Base-by-base conservation (phyloP, 1,140 invertebrate genomes). In the Platorchestia sp. region DNA sequence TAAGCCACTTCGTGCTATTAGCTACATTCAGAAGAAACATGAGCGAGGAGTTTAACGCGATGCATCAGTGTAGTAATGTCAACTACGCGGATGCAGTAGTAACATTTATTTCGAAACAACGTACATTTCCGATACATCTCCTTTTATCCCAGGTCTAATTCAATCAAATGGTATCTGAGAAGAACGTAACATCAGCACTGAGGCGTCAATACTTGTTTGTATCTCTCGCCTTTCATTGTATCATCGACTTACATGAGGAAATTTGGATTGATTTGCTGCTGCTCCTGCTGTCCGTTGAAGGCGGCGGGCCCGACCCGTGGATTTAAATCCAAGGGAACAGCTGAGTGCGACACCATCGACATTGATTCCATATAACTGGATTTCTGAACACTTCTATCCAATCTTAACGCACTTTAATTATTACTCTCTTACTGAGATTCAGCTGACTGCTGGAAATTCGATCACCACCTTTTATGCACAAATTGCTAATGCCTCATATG, bases 271-370 rank as follows among this genome's bases (percentile, higher is more conserved):
- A 93, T 89, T 27, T 89, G 91, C 40, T 45, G 91, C 43, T 93
- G 43, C 16, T 93, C 41, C 36, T 93, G 91, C 36, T 47, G 43
- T 22, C 91, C 91, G 91, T 93, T 93, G 45, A 93, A 93, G 6
- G n/a, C 41, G 45, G 91, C 91, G 91, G 43, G 91, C 41, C 10
- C 6, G 10, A 93, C 36, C 91, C 91, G 91, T 93, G 91, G 91
- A 47, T 45, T 93, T 93, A 93, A 45, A 27, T 93, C 91, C 91
- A 93, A 44, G 41, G 91, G 91, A 47, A 93, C 36, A 45, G 91
- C 91, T 93, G 91, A 44, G 91, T 93, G 91, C 36, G 91, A 93
- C 91, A 93, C 91, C 91, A 93, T 93, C 45, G 91, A 93, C 40
- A 93, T 44, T 45, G 91, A 93, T 47, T 93, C 91, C 91, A 93